Percentiles rank a stretch among this genome's conserved stretches.
phyloP scores from a whole-genome alignment of 2,797 vertebrate genomes.

The Microctenopoma stevenorrisi region DNA sequence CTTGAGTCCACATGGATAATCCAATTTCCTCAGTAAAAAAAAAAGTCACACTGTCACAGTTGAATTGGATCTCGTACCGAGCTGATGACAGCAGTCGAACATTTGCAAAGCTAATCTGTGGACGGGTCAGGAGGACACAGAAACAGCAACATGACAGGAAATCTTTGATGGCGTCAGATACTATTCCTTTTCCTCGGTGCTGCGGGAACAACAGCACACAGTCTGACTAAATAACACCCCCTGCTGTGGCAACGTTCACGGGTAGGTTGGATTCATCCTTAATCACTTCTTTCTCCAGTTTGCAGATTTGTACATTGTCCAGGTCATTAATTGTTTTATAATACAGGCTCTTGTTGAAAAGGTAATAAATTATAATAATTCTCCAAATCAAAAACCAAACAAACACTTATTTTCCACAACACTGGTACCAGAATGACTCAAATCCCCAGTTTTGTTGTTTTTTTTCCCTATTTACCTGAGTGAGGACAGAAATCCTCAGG shows the following conservation, averaged over 20 bases:
- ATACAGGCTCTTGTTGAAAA: not conserved
- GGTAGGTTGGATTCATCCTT: slow-evolving; percentile 2
- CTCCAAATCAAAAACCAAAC: too few species aligned
- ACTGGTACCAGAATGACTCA: too few species aligned
- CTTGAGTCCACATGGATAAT: slow-evolving; percentile 31
- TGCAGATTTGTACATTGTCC: not conserved
- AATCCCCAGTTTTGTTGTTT: too few species aligned
- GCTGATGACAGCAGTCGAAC: slow-evolving; percentile 40
- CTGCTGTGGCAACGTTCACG: not conserved
- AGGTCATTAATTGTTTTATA: not conserved
- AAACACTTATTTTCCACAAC: too few species aligned
- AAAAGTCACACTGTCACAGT: slow-evolving; percentile 12
- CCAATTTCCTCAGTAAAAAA: slow-evolving; percentile 10
- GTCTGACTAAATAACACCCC: slow-evolving; percentile 1
- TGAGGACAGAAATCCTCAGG: too few species aligned
- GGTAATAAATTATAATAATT: not conserved
- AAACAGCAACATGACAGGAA: not conserved
- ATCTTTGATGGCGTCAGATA: not conserved
- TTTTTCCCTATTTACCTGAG: too few species aligned
- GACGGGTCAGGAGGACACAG: not conserved
- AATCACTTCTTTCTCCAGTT: not conserved
- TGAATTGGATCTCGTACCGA: slow-evolving; percentile 26
- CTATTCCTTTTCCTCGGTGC: not conserved
- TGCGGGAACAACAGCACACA: not conserved
- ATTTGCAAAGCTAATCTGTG: slow-evolving; percentile 11